Percentiles rank a stretch among this genome's conserved stretches.
phyloP scores from a whole-genome alignment of 2,113 vertebrate species.

The Erpornis zantholeuca region DNA sequence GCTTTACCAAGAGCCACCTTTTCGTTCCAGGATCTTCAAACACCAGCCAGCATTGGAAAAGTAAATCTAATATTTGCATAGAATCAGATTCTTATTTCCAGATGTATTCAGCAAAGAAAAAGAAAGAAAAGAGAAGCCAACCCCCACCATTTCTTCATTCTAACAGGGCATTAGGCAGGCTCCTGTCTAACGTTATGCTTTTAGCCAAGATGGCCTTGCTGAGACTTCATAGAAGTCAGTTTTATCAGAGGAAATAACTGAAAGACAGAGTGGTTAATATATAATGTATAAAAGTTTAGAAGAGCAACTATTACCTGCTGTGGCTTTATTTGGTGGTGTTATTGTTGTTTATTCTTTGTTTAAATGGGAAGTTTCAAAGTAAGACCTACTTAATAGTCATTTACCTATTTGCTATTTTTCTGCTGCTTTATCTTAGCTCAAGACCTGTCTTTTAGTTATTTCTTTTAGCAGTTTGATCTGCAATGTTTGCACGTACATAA shows the following conservation, averaged over 20 bases:
- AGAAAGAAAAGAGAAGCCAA: conserved; percentile 28
- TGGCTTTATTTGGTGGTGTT: conserved; percentile 90
- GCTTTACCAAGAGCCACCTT: conserved; percentile 65
- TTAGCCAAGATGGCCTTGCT: conserved; percentile 77
- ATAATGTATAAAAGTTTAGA: conserved; percentile 86
- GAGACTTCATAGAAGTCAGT: conserved; percentile 76
- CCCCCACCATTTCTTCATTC: conserved; percentile 52
- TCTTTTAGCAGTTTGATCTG: conserved; percentile 77
- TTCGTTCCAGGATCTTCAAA: conserved; percentile 63
- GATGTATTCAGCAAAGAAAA: conserved; percentile 20
- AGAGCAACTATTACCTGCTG: conserved; percentile 88
- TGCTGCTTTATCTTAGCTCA: conserved; percentile 78
- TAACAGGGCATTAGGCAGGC: conserved; percentile 69
- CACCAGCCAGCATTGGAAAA: conserved; percentile 63
- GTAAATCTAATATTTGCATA: conserved; percentile 23
- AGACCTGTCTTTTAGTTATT: conserved; percentile 88
- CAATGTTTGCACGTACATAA: conserved; percentile 88
- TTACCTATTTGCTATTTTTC: conserved; percentile 78
- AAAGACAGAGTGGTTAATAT: conserved; percentile 84
- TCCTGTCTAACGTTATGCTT: conserved; percentile 59
- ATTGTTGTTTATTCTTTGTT: conserved; percentile 85
- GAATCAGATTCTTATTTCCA: conserved; percentile 55
- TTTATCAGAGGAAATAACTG: conserved; percentile 84
- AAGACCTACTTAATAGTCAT: conserved; percentile 78
- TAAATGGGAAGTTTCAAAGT: conserved; percentile 80